phyloP scores from a whole-genome alignment of 2,888 invertebrate species.

The Ceratothoa steindachneri region DNA sequence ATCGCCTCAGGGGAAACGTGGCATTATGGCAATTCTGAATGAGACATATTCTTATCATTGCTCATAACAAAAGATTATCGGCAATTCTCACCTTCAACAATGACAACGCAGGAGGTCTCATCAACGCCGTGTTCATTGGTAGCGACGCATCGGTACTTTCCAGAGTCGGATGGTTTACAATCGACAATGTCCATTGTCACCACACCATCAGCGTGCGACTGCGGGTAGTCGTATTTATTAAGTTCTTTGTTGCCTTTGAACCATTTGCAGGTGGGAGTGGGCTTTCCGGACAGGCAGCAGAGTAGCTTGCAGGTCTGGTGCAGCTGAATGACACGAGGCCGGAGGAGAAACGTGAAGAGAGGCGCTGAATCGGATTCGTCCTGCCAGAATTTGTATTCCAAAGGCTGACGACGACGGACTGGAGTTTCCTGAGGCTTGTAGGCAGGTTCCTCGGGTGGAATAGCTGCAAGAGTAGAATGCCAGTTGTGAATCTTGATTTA shows the following conservation, averaged over 20 bases:
- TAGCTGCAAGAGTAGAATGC: conserved; percentile 60
- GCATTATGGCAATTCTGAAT: too few species aligned
- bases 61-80: too few species aligned
- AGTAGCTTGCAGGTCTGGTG: conserved; percentile 95
- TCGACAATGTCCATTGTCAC: conserved; percentile 94
- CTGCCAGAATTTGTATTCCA: conserved; percentile 84
- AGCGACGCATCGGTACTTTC: conserved; percentile 90
- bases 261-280: conserved; percentile 74
- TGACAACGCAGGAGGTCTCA: conserved; percentile 90
- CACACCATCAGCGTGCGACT: conserved; percentile 89
- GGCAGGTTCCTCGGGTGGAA: conserved; percentile 68
- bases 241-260: conserved; percentile 87
- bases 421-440: conserved; percentile 67
- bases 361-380: conserved; percentile 91
- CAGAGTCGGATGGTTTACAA: conserved; percentile 90
- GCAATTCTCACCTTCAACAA: conserved; percentile 75
- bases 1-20: too few species aligned
- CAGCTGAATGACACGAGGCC: conserved; percentile 96
- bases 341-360: conserved; percentile 93
- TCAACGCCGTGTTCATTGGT: conserved; percentile 90
- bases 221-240: conserved; percentile 82
- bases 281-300: conserved; percentile 92
- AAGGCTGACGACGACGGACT: conserved; percentile 71
- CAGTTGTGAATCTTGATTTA: conserved; percentile 43
- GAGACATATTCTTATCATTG: too few species aligned